Conservation (phyloP, 2,888 invertebrate species). For the Eustalomyia histrio region DNA sequence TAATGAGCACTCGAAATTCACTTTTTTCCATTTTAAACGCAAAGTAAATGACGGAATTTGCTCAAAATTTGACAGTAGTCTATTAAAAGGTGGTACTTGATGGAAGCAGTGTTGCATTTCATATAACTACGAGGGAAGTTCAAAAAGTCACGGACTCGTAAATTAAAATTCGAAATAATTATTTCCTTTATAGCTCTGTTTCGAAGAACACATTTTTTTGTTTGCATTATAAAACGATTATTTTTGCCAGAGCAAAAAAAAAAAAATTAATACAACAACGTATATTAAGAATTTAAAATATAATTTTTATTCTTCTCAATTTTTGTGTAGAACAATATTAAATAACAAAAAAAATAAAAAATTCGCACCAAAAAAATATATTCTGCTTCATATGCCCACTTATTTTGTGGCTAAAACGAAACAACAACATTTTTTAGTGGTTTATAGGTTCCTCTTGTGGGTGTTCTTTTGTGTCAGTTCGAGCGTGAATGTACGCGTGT, state of each 20-base stretch:
- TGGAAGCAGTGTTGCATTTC: too few species aligned
- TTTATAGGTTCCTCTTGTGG: slow-evolving; percentile 15
- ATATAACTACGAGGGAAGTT: too few species aligned
- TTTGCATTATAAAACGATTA: background rate
- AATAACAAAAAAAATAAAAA: slow-evolving; percentile 2
- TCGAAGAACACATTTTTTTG: background rate
- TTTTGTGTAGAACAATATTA: background rate
- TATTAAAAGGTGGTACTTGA: too few species aligned
- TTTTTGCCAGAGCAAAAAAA: background rate
- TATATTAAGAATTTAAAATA: background rate
- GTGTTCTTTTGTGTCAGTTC: slow-evolving; percentile 32
- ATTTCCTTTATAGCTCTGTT: background rate
- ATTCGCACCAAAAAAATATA: background rate
- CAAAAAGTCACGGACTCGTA: too few species aligned
- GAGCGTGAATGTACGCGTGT: background rate
- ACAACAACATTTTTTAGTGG: slow-evolving; percentile 1
- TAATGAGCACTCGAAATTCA: too few species aligned
- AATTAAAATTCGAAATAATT: background rate
- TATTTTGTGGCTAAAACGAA: slow-evolving; percentile 9
- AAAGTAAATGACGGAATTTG: too few species aligned
- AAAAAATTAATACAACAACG: background rate
- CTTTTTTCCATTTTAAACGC: too few species aligned
- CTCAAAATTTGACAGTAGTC: too few species aligned
- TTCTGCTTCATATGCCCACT: slow-evolving; percentile 26
- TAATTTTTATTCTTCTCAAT: background rate